These are phyloP conservation scores for Heterohyrax brucei DNA, from an alignment of 2,797 vertebrate species.

Conservation along the genomic window DNA sequence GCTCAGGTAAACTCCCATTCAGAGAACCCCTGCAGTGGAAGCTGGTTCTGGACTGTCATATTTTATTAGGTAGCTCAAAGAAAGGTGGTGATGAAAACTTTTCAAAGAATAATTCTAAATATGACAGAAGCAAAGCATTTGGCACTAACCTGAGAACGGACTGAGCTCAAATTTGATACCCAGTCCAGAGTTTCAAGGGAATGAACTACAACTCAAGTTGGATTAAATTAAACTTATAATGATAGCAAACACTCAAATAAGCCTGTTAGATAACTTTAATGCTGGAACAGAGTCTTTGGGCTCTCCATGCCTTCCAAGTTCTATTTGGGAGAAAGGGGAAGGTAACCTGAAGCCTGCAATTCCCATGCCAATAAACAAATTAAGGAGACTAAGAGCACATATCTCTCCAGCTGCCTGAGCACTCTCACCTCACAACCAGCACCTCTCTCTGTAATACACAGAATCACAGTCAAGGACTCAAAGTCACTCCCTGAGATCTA, in stretches of 20 bases:
- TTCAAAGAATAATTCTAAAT: slow-evolving; percentile 81
- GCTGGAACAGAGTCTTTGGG: slow-evolving; percentile 75
- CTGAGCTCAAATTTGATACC: slow-evolving; percentile 83
- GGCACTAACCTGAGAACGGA: slow-evolving; percentile 60
- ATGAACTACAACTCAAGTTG: slow-evolving; percentile 76
- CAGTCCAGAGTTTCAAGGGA: slow-evolving; percentile 74
- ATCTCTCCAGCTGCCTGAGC: slow-evolving; percentile 67
- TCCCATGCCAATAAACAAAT: slow-evolving; percentile 82
- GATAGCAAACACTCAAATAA: slow-evolving; percentile 71
- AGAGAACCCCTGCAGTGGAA: slow-evolving; percentile 42
- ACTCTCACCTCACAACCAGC: slow-evolving; percentile 61
- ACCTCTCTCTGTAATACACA: slow-evolving; percentile 4
- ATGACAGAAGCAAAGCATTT: slow-evolving; percentile 68
- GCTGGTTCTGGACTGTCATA: slow-evolving; percentile 44
- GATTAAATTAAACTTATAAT: slow-evolving; percentile 84
- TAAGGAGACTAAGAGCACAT: slow-evolving; percentile 75
- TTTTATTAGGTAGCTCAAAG: slow-evolving; percentile 70
- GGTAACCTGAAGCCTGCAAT: slow-evolving; percentile 77
- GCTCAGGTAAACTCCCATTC: slow-evolving; percentile 32
- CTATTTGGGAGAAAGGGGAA: slow-evolving; percentile 73
- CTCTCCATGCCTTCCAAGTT: slow-evolving; percentile 69
- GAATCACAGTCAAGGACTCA: background rate
- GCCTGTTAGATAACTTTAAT: slow-evolving; percentile 72
- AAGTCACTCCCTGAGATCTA: slow-evolving; percentile 32
- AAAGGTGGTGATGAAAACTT: slow-evolving; percentile 74